Evolutionary conservation across 2,113 vertebrate species (phyloP), one percentile per base, ranked within the genome.

Genomic region (Falco punctatus): DNA sequence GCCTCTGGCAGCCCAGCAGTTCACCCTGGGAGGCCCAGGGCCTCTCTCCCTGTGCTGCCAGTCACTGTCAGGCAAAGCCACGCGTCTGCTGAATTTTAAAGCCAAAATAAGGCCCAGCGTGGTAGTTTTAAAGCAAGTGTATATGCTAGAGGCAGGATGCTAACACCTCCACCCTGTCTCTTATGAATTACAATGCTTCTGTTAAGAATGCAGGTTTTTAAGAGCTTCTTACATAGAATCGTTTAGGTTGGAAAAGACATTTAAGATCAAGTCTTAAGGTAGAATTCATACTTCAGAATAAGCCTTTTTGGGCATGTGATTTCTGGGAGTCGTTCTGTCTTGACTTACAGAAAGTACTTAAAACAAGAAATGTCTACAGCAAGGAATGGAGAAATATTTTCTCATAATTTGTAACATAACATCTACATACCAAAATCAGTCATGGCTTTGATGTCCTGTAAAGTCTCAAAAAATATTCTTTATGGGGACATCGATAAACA

Each of bases 11-110:
- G 27, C 12, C 3, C 1, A 33, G n/a, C 19, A 20, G 33, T 1
- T 72, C 32, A 2, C 11, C 12, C 6, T 6, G 5, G 2, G 10
- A 35, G 17, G 14, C 33, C 11, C n/a, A 11, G 16, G 5, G 4
- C 17, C 61, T 20, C 48, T 32, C 20, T 13, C 15, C 6, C 18
- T 7, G 26, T 19, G 54, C 32, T 7, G 16, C 46, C 46, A 40
- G 11, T 4, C 0, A 1, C 44, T 33, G 26, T 10, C 2, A 0
- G 15, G 15, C 14, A 42, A 30, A 71, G 4, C 42, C 49, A 8
- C 9, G 33, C 26, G 19, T 59, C 42, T 14, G 42, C 42, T 42
- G 6, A 21, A 23, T 55, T 61, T n/a, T 23, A 32, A 32, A 74
- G 40, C 20, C 46, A 22, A 20, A 67, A 40, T n/a, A 3, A 5